A percentile compares a stretch with the other conserved stretches of the same genome.
phyloP scores from a whole-genome alignment of 2,797 vertebrate genomes.

The Smutsia gigantea region DNA sequence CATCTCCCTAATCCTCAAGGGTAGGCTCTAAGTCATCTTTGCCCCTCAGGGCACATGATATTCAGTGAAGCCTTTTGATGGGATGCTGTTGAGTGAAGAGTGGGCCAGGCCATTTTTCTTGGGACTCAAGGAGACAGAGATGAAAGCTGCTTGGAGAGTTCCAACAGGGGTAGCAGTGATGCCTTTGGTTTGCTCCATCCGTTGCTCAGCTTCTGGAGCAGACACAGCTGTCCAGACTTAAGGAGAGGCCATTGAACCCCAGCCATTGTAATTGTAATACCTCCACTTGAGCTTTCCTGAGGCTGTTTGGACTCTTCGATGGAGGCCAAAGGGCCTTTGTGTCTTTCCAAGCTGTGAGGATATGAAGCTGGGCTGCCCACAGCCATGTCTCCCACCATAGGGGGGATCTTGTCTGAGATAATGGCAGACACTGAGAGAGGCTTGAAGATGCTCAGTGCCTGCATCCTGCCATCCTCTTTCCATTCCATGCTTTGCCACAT shows the following conservation, averaged over 20 bases:
- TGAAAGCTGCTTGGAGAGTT: background rate
- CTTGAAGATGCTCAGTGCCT: background rate
- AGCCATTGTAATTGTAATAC: background rate
- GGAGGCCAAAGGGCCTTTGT: background rate
- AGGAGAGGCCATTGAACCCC: background rate
- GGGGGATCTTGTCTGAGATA: background rate
- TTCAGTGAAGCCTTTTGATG: background rate
- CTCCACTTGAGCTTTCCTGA: background rate
- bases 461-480: background rate
- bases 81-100: background rate
- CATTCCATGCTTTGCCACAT: fast-evolving
- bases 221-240: background rate
- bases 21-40: background rate
- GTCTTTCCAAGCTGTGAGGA: background rate
- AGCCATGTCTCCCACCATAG: background rate
- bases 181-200: background rate
- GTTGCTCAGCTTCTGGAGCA: background rate
- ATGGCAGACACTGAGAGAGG: background rate
- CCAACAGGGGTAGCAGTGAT: no score
- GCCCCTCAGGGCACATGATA: background rate
- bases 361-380: background rate
- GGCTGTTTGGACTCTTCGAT: background rate
- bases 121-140: background rate
- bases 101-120: background rate
- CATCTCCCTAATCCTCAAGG: background rate